Conservation (phyloP, 2,113 vertebrate genomes). For the Sander vitreus region DNA sequence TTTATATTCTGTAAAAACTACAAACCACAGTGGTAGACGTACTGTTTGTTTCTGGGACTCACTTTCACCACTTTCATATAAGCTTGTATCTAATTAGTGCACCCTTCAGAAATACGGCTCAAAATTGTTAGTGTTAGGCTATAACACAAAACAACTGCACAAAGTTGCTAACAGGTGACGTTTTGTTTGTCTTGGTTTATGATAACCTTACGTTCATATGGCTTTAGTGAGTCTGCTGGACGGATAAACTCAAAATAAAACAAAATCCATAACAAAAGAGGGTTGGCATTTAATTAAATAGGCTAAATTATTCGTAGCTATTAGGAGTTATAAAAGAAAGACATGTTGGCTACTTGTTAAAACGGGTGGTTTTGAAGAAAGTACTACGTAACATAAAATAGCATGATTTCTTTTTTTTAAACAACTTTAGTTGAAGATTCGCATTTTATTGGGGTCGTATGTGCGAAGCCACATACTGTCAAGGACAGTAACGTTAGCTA, state of each 20-base stretch:
- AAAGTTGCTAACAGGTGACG: not conserved
- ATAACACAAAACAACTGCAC: not conserved
- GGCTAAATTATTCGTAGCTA: too few species aligned
- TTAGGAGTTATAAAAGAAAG: not conserved
- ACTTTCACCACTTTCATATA: not conserved
- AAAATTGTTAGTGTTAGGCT: not conserved
- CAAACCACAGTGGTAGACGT: not conserved
- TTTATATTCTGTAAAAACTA: not conserved
- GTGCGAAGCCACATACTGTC: too few species aligned
- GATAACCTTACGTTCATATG: not conserved
- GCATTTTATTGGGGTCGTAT: not conserved
- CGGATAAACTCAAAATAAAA: too few species aligned
- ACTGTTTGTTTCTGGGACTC: not conserved
- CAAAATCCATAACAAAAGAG: not conserved
- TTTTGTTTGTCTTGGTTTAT: not conserved
- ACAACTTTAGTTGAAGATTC: not conserved
- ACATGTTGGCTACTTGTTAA: not conserved
- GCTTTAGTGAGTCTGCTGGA: not conserved
- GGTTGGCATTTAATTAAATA: not conserved
- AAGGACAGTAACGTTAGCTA: not conserved
- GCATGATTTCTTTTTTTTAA: too few species aligned
- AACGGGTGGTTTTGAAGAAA: not conserved
- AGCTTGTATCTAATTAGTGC: not conserved
- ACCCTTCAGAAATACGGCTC: not conserved
- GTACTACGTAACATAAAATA: not conserved